Evolutionary conservation across 2,113 vertebrate species (phyloP).

Genomic region (Macrotus californicus): DNA sequence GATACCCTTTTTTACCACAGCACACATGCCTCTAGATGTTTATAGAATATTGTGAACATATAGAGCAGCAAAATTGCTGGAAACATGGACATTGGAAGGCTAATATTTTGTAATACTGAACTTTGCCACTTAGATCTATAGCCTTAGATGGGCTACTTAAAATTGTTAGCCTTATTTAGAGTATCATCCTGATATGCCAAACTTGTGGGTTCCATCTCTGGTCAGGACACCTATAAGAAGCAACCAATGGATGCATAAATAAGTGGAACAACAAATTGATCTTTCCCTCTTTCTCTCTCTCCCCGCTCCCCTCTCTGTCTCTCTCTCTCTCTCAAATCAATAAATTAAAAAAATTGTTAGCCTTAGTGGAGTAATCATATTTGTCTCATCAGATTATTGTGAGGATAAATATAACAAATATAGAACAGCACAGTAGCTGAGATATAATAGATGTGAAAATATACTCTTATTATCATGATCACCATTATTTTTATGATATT

Average conservation of each 20-base stretch:
- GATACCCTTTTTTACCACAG: background rate
- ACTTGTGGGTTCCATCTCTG: too few relatives aligned
- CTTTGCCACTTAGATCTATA: background rate
- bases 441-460: constrained; percentile 7
- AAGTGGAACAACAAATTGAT: too few relatives aligned
- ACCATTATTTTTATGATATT: background rate
- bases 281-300: too few relatives aligned
- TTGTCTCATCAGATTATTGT: background rate
- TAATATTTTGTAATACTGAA: background rate
- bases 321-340: too few relatives aligned
- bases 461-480: background rate
- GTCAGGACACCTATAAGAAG: too few relatives aligned
- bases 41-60: background rate
- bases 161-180: background rate
- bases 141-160: background rate
- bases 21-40: background rate
- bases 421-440: background rate
- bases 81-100: background rate
- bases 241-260: too few relatives aligned
- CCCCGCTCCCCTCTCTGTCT: too few relatives aligned
- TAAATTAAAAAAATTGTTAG: background rate
- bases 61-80: background rate
- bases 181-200: too few relatives aligned
- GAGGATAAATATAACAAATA: background rate
- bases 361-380: background rate